phyloP scores from a whole-genome alignment of 2,888 invertebrate species.

The Bombylius major region DNA sequence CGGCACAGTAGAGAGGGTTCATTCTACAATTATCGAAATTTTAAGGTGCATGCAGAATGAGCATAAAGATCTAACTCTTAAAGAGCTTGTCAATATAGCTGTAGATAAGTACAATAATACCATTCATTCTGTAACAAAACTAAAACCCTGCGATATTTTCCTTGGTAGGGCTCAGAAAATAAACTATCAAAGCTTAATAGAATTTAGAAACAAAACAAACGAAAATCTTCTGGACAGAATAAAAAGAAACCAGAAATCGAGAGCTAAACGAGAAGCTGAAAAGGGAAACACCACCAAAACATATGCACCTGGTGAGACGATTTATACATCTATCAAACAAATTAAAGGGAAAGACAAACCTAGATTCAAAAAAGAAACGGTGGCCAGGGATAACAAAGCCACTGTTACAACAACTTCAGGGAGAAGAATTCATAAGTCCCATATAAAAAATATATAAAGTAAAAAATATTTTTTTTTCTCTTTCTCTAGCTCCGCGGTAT shows the following conservation, averaged over 20 bases:
- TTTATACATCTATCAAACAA: neutral
- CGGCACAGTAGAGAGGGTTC: constrained; percentile 5
- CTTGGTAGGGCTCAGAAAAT: neutral
- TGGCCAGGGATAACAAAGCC: too few species aligned
- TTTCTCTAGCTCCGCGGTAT: too few species aligned
- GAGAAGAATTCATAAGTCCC: too few species aligned
- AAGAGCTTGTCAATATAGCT: neutral
- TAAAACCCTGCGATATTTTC: neutral
- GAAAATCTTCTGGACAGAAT: neutral
- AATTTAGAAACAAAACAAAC: neutral
- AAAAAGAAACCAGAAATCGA: neutral
- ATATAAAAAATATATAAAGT: too few species aligned
- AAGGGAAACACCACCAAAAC: neutral
- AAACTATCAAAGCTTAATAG: neutral
- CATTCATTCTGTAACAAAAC: neutral
- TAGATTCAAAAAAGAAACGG: neutral
- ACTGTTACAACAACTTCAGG: too few species aligned
- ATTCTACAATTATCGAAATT: constrained; percentile 8
- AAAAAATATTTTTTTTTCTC: too few species aligned
- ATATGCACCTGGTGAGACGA: neutral
- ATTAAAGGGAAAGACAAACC: neutral
- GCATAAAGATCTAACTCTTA: neutral
- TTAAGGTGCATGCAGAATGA: constrained; percentile 1
- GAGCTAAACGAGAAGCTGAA: neutral
- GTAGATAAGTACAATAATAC: neutral